phyloP scores from a whole-genome alignment of 2,113 vertebrate genomes.

The Chascanopsetta lugubris region DNA sequence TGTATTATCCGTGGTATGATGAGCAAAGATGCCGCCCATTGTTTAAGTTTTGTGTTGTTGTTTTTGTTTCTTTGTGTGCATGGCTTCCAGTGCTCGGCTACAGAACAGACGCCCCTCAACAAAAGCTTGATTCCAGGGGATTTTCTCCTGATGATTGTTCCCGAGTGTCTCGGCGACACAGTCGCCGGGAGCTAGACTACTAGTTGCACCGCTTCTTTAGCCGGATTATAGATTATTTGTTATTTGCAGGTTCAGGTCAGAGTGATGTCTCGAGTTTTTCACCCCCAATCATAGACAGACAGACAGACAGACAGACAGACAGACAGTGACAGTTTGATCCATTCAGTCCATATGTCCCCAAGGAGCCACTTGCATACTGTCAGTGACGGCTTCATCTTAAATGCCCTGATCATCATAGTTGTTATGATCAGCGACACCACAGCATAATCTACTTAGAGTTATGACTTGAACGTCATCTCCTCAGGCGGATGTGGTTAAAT shows the following conservation, averaged over 20 bases:
- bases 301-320: constrained; percentile 31
- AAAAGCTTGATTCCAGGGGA: constrained; percentile 45
- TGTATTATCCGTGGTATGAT: constrained; percentile 42
- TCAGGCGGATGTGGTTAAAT: constrained; percentile 35
- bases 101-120: constrained; percentile 24
- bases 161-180: constrained; percentile 51
- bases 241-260: constrained; percentile 61
- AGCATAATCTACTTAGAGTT: constrained; percentile 22
- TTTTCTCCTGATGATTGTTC: constrained; percentile 63
- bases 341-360: constrained; percentile 8
- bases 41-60: constrained; percentile 30
- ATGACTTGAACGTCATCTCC: constrained; percentile 10
- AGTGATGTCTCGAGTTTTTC: constrained; percentile 26
- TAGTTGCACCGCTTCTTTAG: constrained; percentile 42
- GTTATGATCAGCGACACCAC: constrained; percentile 2
- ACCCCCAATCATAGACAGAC: constrained; percentile 18
- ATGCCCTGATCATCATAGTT: constrained; percentile 6
- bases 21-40: constrained; percentile 38
- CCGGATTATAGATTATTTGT: constrained; percentile 56
- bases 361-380: constrained; percentile 26
- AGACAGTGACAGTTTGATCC: constrained; percentile 45
- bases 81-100: constrained; percentile 32
- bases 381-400: constrained; percentile 26
- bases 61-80: constrained; percentile 12
- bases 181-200: constrained; percentile 34